phyloP scores from a whole-genome alignment of 2,888 invertebrate species.

The Phortica magna region DNA sequence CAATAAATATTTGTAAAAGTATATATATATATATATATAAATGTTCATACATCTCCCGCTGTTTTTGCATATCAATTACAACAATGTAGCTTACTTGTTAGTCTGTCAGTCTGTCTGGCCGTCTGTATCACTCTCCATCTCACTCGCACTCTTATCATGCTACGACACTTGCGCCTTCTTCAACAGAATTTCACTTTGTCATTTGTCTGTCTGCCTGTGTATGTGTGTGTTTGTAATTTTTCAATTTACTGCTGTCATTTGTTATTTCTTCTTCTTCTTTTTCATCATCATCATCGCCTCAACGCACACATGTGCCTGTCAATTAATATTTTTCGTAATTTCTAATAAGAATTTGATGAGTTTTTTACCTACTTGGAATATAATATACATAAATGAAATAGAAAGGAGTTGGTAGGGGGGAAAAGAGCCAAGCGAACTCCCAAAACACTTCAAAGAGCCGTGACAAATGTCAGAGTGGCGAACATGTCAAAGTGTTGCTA shows the following conservation, averaged over 20 bases:
- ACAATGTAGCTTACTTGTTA: constrained; percentile 10
- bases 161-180: too few relatives aligned
- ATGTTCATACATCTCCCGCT: background rate
- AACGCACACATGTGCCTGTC: constrained; percentile 12
- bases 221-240: constrained; percentile 1
- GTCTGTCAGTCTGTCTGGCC: background rate
- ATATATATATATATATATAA: background rate
- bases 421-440: too few relatives aligned
- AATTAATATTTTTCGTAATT: constrained; percentile 1
- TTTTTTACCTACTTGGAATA: background rate
- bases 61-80: constrained; percentile 19
- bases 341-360: constrained; percentile 15
- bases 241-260: constrained; percentile 17
- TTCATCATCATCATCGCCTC: background rate
- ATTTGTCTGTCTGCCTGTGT: too few relatives aligned
- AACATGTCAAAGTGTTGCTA: background rate
- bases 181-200: too few relatives aligned
- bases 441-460: background rate
- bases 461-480: constrained; percentile 8
- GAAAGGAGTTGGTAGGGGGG: too few relatives aligned
- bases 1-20: background rate
- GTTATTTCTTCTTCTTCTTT: background rate
- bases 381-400: background rate
- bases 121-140: background rate
- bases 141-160: background rate